Evolutionary conservation across 23 tunicate species (phyloP), one percentile per base, ranked within the genome.

Genomic region (Ascidia mentula): DNA sequence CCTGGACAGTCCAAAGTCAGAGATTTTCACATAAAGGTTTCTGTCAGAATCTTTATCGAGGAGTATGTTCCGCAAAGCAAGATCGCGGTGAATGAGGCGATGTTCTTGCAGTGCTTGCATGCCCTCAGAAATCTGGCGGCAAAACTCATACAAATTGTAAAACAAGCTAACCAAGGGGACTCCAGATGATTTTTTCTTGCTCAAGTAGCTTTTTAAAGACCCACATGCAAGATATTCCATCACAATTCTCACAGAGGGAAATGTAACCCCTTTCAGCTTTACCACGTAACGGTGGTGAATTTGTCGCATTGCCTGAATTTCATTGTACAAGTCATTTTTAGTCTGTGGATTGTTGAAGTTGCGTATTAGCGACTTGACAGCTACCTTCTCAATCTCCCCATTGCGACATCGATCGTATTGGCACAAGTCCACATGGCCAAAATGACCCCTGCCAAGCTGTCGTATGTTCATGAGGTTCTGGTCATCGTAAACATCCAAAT

Each of bases 1-100:
- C 15, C 98, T 72, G 8, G 98, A 93, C 20, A 93, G 72, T 1
- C 98, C 98, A 69, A 93, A 93, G 59, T 93, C 98, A 18, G 98
- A 88, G 38, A 93, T 88, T 80, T 93, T 93, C 17, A 93, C 80
- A 61, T 87, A 65, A 24, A 39, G n/a, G 7, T 42, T 42, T 26
- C 69, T 28, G 28, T 31, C 46, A 30, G n/a, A 45, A 34, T 92
- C 92, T 71, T 60, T 71, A 59, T 80, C 89, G 15, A 93, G 84
- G 36, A 93, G 69, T 34, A 93, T 93, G 45, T 93, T 93, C 36
- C 98, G 61, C 26, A 88, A 45, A 15, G 98, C 98, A 6, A 93
- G 72, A 59, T 93, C 98, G 32, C 98, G 46, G 59, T 93, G 98
- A 37, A 93, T 73, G 17, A 93, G 69, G 0, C 90, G 84, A 20